A percentile compares a stretch with the other conserved stretches of the same genome.
These are phyloP conservation scores for Otolemur crassicaudatus DNA, from an alignment of 2,797 vertebrate genomes.

Conservation along the genomic window DNA sequence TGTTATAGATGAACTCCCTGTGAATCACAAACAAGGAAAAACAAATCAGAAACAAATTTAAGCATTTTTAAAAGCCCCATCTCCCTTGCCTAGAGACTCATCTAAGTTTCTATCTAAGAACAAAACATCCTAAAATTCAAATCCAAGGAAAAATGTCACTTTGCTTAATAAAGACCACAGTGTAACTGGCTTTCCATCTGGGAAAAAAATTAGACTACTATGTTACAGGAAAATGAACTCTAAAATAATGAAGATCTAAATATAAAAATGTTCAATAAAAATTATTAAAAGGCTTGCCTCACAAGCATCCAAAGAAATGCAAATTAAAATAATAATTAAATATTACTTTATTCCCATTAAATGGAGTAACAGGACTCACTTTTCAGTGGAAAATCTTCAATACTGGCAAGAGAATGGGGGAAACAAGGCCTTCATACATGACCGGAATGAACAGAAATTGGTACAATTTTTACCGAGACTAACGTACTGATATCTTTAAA, in stretches of 20 bases:
- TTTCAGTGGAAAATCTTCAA: background rate
- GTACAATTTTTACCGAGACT: background rate
- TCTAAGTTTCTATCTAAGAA: background rate
- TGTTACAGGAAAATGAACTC: background rate
- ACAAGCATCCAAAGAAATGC: background rate
- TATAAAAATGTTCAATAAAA: background rate
- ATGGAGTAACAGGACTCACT: background rate
- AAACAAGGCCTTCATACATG: background rate
- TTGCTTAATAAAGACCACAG: background rate
- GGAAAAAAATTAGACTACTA: background rate
- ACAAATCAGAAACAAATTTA: background rate
- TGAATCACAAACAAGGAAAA: conserved; percentile 68
- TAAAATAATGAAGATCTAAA: background rate
- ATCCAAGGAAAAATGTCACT: background rate
- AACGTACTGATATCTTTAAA: background rate
- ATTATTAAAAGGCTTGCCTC: background rate
- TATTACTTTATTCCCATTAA: background rate
- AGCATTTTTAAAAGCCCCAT: background rate
- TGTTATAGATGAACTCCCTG: conserved; percentile 93
- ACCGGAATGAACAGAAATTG: background rate
- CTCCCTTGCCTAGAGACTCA: background rate
- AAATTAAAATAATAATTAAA: background rate
- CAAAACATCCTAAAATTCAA: background rate
- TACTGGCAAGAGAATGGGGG: background rate
- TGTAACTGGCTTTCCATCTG: background rate